Conservation (phyloP, 2,888 invertebrate species). For the Phortica magna region DNA sequence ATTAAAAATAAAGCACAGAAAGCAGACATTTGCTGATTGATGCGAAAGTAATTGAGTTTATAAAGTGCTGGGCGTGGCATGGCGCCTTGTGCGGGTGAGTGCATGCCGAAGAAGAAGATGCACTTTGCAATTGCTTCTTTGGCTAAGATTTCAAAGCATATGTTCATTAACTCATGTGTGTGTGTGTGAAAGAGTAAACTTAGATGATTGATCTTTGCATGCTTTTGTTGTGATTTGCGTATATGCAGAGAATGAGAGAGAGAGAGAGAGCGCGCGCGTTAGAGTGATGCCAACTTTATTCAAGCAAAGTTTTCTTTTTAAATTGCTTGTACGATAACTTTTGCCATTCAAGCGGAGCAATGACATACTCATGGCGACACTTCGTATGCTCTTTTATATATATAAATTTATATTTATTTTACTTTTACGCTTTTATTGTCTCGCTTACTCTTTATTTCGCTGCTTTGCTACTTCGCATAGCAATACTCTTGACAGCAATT, state of each 20-base stretch:
- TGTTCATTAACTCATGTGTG: too few relatives aligned
- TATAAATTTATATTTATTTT: not conserved
- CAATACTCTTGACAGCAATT: not conserved
- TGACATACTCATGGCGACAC: not conserved
- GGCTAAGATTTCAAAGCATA: too few relatives aligned
- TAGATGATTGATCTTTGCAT: too few relatives aligned
- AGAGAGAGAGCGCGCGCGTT: too few relatives aligned
- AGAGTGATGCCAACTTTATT: too few relatives aligned
- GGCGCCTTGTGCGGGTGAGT: too few relatives aligned
- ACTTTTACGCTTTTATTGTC: not conserved
- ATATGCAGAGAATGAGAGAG: too few relatives aligned
- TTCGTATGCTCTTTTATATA: not conserved
- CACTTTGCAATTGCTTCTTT: too few relatives aligned
- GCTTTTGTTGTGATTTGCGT: too few relatives aligned
- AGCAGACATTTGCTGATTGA: not conserved
- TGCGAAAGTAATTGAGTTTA: conserved; percentile 26
- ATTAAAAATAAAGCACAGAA: not conserved
- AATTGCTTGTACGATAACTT: not conserved
- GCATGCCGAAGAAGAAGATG: too few relatives aligned
- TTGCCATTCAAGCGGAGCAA: not conserved
- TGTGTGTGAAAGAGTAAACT: too few relatives aligned
- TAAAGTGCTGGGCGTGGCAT: not conserved
- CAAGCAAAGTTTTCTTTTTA: too few relatives aligned
- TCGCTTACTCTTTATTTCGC: not conserved
- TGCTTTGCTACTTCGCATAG: not conserved